phyloP scores from a whole-genome alignment of 2,888 invertebrate species.

The Volucella inanis region DNA sequence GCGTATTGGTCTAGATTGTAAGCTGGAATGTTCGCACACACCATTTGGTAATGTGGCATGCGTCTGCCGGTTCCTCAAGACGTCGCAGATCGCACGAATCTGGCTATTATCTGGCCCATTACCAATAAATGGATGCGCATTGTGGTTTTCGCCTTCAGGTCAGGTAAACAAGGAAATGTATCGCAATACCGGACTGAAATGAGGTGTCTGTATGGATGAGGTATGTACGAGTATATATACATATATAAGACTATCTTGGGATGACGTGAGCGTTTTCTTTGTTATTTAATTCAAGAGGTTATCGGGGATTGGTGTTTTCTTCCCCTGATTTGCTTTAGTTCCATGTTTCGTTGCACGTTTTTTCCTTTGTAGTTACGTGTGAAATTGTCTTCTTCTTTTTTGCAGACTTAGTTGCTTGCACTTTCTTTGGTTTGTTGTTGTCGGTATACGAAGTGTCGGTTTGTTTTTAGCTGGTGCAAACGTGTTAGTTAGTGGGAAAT shows the following conservation, averaged over 20 bases:
- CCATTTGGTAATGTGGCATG: slow-evolving; percentile 40
- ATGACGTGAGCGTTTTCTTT: slow-evolving; percentile 8
- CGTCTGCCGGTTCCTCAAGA: slow-evolving; percentile 56
- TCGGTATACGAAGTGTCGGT: too few relatives aligned
- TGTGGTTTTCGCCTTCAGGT: slow-evolving; percentile 69
- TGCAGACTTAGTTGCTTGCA: neutral
- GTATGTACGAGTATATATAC: neutral
- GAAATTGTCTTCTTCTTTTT: slow-evolving; percentile 43
- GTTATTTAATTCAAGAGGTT: too few relatives aligned
- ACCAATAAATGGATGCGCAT: slow-evolving; percentile 71
- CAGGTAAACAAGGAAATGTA: slow-evolving; percentile 73
- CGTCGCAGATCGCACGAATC: slow-evolving; percentile 41
- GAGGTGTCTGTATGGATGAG: slow-evolving; percentile 3
- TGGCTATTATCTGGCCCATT: slow-evolving; percentile 70
- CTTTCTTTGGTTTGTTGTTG: too few relatives aligned
- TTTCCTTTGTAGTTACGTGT: slow-evolving; percentile 32
- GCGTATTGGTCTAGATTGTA: slow-evolving; percentile 66
- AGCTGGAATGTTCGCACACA: slow-evolving; percentile 45
- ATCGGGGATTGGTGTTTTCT: neutral
- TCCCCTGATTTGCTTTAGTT: slow-evolving; percentile 10
- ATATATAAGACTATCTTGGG: too few relatives aligned
- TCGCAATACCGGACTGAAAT: slow-evolving; percentile 33
- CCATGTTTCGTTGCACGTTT: slow-evolving; percentile 17
- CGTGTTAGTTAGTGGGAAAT: too few relatives aligned
- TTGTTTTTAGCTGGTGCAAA: too few relatives aligned